Evolutionary conservation across 1,140 invertebrate species (phyloP).

Genomic region (Orchesella cincta): DNA sequence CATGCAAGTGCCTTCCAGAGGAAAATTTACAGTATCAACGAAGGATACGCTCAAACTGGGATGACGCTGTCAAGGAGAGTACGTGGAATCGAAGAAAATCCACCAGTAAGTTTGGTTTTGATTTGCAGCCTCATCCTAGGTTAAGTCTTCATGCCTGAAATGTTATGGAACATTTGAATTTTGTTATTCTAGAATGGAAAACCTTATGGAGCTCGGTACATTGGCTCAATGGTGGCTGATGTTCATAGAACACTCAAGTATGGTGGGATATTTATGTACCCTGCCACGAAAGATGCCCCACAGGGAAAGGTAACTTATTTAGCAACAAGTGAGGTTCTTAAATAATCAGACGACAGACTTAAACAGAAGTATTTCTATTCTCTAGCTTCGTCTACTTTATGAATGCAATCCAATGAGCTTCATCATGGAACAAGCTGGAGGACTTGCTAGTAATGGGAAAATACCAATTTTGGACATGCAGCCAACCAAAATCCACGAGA

Average conservation of each 20-base stretch:
- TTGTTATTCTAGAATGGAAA: constrained; percentile 69
- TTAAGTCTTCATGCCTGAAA: background rate
- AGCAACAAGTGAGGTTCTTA: no score
- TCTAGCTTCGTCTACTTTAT: constrained; percentile 92
- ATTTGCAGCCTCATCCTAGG: no score
- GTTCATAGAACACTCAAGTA: constrained; percentile 97
- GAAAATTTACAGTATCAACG: constrained; percentile 95
- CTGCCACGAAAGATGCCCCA: constrained; percentile 84
- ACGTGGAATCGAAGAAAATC: constrained; percentile 91
- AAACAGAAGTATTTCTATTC: no score
- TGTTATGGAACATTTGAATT: background rate
- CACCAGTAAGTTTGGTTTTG: constrained; percentile 66
- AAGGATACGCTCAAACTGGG: constrained; percentile 82
- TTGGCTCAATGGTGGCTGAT: constrained; percentile 99
- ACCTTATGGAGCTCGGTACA: constrained; percentile 91
- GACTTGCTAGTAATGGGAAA: constrained; percentile 78
- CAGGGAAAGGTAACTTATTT: no score
- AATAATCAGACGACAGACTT: no score
- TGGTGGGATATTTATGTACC: constrained; percentile 98
- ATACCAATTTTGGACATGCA: constrained; percentile 86
- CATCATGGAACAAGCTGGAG: constrained; percentile 84
- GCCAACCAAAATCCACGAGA: constrained; percentile 83
- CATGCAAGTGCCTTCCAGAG: constrained; percentile 80
- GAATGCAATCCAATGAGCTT: constrained; percentile 98
- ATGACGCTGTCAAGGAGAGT: constrained; percentile 77